Percentiles rank a stretch among this genome's conserved stretches.
phyloP scores from a whole-genome alignment of 2,113 vertebrate species.

The Sinocyclocheilus anshuiensis region DNA sequence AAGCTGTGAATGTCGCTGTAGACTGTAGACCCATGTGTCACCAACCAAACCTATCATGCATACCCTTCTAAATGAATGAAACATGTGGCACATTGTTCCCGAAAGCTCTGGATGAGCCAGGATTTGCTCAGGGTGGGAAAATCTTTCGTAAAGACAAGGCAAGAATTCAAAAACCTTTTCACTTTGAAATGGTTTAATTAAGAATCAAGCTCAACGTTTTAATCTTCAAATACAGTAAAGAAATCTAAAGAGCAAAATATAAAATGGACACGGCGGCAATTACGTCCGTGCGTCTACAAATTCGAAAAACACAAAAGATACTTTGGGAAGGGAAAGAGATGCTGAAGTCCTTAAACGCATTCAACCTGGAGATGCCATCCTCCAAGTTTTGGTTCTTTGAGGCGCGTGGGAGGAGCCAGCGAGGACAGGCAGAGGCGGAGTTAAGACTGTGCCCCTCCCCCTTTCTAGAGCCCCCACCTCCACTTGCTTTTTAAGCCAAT shows the following conservation, averaged over 20 bases:
- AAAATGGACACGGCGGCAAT: conserved; percentile 34
- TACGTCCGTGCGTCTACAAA: conserved; percentile 44
- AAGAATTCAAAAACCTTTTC: conserved; percentile 50
- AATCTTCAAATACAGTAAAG: conserved; percentile 54
- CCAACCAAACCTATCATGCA: conserved; percentile 45
- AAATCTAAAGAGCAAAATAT: conserved; percentile 50
- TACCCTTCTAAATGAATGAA: conserved; percentile 48
- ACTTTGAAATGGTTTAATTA: conserved; percentile 58
- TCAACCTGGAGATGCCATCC: conserved; percentile 59
- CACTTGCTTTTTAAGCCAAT: conserved; percentile 56
- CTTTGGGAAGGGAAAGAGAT: conserved; percentile 55
- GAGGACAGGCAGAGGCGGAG: conserved; percentile 45
- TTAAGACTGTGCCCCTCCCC: conserved; percentile 43
- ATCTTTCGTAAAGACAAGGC: conserved; percentile 54
- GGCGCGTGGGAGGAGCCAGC: conserved; percentile 48
- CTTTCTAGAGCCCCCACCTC: conserved; percentile 39
- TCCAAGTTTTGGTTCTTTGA: conserved; percentile 49
- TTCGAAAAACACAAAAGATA: conserved; percentile 50
- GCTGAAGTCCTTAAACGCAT: conserved; percentile 59
- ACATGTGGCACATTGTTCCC: conserved; percentile 55
- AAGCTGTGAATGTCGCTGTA: conserved; percentile 54
- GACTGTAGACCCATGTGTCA: conserved; percentile 53
- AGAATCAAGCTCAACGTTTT: conserved; percentile 53
- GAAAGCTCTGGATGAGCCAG: conserved; percentile 59
- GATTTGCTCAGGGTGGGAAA: conserved; percentile 58